These are phyloP conservation scores for Synchiropus splendidus DNA, from an alignment of 2,113 vertebrate species.

Conservation along the genomic window DNA sequence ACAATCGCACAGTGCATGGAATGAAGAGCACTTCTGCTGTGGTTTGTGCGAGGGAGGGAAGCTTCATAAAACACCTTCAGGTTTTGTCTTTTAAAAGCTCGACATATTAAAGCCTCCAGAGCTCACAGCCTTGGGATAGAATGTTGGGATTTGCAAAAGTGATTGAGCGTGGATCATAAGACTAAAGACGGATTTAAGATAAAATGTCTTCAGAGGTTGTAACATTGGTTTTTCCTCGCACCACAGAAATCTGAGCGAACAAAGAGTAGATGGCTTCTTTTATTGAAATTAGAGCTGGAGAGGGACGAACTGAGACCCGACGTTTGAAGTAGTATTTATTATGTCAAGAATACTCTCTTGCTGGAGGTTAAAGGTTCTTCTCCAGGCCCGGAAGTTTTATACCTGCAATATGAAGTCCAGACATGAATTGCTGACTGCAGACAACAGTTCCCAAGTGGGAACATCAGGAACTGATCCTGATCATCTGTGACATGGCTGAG, in stretches of 20 bases:
- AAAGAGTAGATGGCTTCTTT: slow-evolving; percentile 15
- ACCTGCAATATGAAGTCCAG: no score
- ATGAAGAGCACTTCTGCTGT: no score
- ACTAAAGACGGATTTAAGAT: slow-evolving; percentile 11
- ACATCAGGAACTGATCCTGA: no score
- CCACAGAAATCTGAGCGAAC: slow-evolving; percentile 7
- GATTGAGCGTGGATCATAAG: slow-evolving; percentile 19
- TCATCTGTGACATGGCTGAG: no score
- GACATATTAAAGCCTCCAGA: slow-evolving; percentile 3
- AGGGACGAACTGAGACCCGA: not conserved
- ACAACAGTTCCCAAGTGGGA: no score
- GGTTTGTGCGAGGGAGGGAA: not conserved
- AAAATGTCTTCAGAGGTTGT: slow-evolving; percentile 9
- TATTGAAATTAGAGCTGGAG: slow-evolving; percentile 7
- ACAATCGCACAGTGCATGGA: no score
- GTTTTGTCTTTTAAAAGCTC: slow-evolving; percentile 18
- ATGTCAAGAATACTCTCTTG: no score
- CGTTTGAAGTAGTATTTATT: slow-evolving; percentile 6
- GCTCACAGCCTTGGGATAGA: slow-evolving; percentile 10
- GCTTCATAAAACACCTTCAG: slow-evolving; percentile 18
- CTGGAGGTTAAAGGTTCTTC: no score
- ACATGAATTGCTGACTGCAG: no score
- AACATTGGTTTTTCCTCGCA: slow-evolving; percentile 10
- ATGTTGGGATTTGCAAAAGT: slow-evolving; percentile 19
- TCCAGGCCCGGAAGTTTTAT: no score